Base-by-base conservation (phyloP, 2,113 vertebrate genomes). In the Odobenus rosmarus region DNA sequence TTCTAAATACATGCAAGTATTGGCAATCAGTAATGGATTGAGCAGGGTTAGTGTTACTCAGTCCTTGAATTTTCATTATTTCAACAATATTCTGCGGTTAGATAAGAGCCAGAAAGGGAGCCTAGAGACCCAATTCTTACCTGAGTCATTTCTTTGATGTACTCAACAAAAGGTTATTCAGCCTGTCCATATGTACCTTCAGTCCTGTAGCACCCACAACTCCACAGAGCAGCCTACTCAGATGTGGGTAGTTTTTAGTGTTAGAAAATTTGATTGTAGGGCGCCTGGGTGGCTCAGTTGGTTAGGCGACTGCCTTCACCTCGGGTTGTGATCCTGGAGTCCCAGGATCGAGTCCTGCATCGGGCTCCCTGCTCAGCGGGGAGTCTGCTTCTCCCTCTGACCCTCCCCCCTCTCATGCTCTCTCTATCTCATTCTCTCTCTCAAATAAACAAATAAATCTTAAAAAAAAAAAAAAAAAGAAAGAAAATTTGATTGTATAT, bases 11-110 rank as follows among this genome's bases (percentile, higher is more conserved):
- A 57, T 88, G 36, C 76, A 85, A 88, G 42, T 85, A 86, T 49
- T 95, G 59, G 61, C 51, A 88, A 61, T 76, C 88, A 94, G 3
- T 90, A 10, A 51, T 82, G 31, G 72, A 93, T 53, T 95, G 51
- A 77, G 24, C 74, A 14, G 24, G 10, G 24, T 57, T 95, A 80
- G 18, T 76, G 72, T 95, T 93, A 83, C 59, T 91, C 46, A 84
- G 46, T 87, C 51, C 16, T 97, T 76, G 46, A 33, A 93, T 72
- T 89, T 93, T 62, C 79, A 18, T 93, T 81, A 95, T 93, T 96
- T 93, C 82, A 89, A 79, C 6, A 90, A 21, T 83, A 94, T 69
- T 93, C 97, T 94, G 24, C 2, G 92, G 49, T 90, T 94, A 95
- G 23, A 46, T 49, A 59, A 62, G 28, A 93, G 28, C 77, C 59